Evolutionary conservation across 2,888 invertebrate species (phyloP).

Genomic region (Deilephila elpenor): DNA sequence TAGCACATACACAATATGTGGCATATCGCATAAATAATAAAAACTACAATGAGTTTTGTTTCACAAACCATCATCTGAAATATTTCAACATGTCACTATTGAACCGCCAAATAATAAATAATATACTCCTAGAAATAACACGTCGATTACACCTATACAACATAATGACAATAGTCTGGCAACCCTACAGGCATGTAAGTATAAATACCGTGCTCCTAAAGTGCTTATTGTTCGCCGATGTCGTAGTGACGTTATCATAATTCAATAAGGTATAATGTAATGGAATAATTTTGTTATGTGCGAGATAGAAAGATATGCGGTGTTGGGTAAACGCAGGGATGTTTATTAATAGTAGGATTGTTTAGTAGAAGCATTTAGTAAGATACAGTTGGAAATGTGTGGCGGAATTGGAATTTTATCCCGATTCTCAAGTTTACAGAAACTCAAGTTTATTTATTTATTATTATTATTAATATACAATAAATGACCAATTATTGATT

Average conservation of each 20-base stretch:
- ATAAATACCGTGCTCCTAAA: constrained; percentile 33
- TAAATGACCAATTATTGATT: too few relatives aligned
- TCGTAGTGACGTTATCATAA: constrained; percentile 33
- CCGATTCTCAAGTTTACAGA: too few relatives aligned
- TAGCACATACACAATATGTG: too few relatives aligned
- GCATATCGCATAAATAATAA: too few relatives aligned
- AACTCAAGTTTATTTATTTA: too few relatives aligned
- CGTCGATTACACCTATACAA: not conserved
- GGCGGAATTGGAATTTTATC: not conserved
- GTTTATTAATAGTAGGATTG: constrained; percentile 5
- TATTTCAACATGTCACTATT: too few relatives aligned
- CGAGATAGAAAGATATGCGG: constrained; percentile 29
- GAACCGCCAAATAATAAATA: not conserved
- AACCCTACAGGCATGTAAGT: constrained; percentile 26
- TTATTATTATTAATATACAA: too few relatives aligned
- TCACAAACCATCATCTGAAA: too few relatives aligned
- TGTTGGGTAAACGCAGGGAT: constrained; percentile 16
- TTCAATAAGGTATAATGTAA: constrained; percentile 31
- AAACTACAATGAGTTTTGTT: too few relatives aligned
- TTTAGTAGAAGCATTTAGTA: not conserved
- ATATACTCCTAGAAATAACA: not conserved
- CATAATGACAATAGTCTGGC: constrained; percentile 7
- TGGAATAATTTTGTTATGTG: constrained; percentile 33
- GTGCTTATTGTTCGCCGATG: constrained; percentile 34
- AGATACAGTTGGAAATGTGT: not conserved